Conservation (phyloP, 2,113 vertebrate species). For the Tylochromis polylepis region DNA sequence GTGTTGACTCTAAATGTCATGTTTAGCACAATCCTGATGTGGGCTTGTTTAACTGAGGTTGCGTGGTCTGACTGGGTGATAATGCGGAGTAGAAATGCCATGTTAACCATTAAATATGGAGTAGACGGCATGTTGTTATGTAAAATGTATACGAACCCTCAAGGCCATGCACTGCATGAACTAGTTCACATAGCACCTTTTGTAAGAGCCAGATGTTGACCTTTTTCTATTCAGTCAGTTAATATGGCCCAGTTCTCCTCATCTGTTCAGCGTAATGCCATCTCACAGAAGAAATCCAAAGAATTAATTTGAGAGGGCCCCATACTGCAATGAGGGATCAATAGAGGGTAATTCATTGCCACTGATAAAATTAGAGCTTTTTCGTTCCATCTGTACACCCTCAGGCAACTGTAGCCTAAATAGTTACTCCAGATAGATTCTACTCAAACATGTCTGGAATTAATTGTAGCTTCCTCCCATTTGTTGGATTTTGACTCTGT, state of each 20-base stretch:
- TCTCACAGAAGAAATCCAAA: slow-evolving; percentile 1
- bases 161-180: background rate
- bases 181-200: slow-evolving; percentile 44
- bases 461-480: slow-evolving; percentile 58
- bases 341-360: slow-evolving; percentile 48
- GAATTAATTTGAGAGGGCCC: slow-evolving; percentile 1
- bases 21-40: background rate
- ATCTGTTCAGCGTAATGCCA: slow-evolving; percentile 14
- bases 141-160: slow-evolving; percentile 53
- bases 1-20: slow-evolving; percentile 33
- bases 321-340: slow-evolving; percentile 21
- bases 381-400: slow-evolving; percentile 44
- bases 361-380: slow-evolving; percentile 65
- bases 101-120: slow-evolving; percentile 54
- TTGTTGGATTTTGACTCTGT: slow-evolving; percentile 62
- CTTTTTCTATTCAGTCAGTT: slow-evolving; percentile 11
- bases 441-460: slow-evolving; percentile 57
- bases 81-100: slow-evolving; percentile 8
- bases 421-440: slow-evolving; percentile 65
- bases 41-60: slow-evolving; percentile 2
- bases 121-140: slow-evolving; percentile 51
- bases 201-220: slow-evolving; percentile 53
- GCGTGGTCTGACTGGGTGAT: background rate
- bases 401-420: slow-evolving; percentile 53
- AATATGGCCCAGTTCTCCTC: slow-evolving; percentile 32